Conservation (phyloP, 1,140 invertebrate species). For the Brachionus sp. region DNA sequence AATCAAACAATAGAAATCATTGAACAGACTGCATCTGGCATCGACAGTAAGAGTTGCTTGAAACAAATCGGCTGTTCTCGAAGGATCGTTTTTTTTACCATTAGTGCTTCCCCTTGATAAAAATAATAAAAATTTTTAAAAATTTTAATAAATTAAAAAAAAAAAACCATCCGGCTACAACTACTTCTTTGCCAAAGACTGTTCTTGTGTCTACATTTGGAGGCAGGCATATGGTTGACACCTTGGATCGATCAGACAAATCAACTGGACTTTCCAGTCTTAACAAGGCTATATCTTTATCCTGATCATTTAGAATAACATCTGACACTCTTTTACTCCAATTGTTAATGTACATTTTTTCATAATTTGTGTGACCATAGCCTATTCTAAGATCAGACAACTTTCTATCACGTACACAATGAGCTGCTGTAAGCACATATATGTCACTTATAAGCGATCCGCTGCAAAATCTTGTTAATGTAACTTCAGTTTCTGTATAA, state of each 20-base stretch:
- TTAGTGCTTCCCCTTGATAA: slow-evolving; percentile 2
- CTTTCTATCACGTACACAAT: background rate
- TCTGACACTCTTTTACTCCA: background rate
- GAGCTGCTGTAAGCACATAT: background rate
- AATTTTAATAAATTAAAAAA: background rate
- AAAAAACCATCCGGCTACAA: slow-evolving; percentile 24
- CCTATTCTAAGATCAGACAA: background rate
- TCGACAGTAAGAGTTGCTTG: background rate
- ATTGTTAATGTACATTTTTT: background rate
- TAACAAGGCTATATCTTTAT: slow-evolving; percentile 4
- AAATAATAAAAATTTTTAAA: background rate
- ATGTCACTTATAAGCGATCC: background rate
- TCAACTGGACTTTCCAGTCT: background rate
- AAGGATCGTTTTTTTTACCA: background rate
- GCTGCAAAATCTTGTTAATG: background rate
- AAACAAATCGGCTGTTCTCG: background rate
- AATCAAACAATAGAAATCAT: background rate
- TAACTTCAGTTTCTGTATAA: background rate
- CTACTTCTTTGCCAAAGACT: slow-evolving; percentile 15
- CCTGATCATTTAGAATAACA: background rate
- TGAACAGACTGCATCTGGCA: background rate
- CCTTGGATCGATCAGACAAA: background rate
- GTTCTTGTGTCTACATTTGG: background rate
- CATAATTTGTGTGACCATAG: background rate
- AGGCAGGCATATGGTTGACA: background rate